Conservation (phyloP, 2,888 invertebrate species). For the Eristalinus aeneus region DNA sequence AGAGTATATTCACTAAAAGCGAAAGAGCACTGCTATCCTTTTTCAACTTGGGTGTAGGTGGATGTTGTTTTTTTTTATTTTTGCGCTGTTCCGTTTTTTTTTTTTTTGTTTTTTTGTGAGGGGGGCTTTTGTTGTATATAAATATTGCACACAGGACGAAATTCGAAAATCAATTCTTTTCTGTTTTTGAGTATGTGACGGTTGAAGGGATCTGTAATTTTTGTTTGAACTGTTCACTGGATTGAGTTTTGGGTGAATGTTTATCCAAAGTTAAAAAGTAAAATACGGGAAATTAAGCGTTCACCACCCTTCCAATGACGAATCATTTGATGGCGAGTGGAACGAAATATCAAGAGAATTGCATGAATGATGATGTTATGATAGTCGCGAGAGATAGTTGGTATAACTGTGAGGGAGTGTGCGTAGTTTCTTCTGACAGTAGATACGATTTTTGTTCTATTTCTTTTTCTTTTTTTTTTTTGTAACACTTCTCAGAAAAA, state of each 20-base stretch:
- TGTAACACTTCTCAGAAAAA: slow-evolving; percentile 17
- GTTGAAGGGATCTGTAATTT: background rate
- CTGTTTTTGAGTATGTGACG: slow-evolving; percentile 15
- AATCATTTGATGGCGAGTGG: slow-evolving; percentile 59
- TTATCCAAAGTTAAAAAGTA: slow-evolving; percentile 62
- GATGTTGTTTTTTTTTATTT: slow-evolving; percentile 40
- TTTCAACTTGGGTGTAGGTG: slow-evolving; percentile 62
- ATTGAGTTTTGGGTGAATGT: slow-evolving; percentile 9
- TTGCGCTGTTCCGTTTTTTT: slow-evolving; percentile 34
- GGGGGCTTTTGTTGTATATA: slow-evolving; percentile 30
- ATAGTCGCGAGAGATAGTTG: slow-evolving; percentile 31
- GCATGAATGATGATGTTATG: slow-evolving; percentile 42
- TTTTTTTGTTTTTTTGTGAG: too few species aligned
- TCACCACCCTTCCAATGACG: slow-evolving; percentile 64
- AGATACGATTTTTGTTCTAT: slow-evolving; percentile 15
- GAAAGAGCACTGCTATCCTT: slow-evolving; percentile 59
- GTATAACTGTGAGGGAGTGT: slow-evolving; percentile 53
- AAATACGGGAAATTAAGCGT: slow-evolving; percentile 62
- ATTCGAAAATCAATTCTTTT: slow-evolving; percentile 66
- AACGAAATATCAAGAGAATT: slow-evolving; percentile 32
- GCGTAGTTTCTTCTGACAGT: slow-evolving; percentile 61
- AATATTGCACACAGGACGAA: slow-evolving; percentile 67
- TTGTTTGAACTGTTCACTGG: background rate
- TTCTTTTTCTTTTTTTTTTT: slow-evolving; percentile 16
- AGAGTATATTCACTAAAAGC: slow-evolving; percentile 32